These are phyloP conservation scores for Thomomys bottae DNA, from an alignment of 2,113 vertebrate genomes.

Conservation along the genomic window DNA sequence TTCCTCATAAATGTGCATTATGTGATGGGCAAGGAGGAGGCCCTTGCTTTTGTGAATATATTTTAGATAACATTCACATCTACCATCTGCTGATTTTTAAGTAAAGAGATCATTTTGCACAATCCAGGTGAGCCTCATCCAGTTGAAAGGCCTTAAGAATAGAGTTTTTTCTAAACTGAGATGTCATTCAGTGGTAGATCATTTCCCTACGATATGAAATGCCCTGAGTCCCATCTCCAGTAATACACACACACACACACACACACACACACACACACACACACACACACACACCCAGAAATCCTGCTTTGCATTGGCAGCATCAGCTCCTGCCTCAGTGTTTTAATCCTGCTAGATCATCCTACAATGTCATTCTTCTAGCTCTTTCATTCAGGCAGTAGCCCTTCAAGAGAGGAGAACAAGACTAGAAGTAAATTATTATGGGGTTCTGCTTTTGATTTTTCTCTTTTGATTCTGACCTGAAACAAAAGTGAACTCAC, in stretches of 20 bases:
- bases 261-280: neutral
- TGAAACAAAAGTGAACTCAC: neutral
- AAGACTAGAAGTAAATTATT: neutral
- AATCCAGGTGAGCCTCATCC: neutral
- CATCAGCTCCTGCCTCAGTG: neutral
- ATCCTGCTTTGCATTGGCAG: neutral
- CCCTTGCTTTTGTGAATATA: neutral
- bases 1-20: too few species aligned
- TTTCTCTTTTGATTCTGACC: neutral
- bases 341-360: neutral
- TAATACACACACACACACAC: neutral
- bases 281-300: neutral
- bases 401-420: neutral
- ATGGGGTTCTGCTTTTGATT: neutral
- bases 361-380: neutral
- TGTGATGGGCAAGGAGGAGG: neutral
- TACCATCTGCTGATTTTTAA: neutral
- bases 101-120: neutral
- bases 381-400: too few species aligned
- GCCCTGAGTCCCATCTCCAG: neutral
- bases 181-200: neutral
- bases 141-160: conserved; percentile 13
- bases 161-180: neutral
- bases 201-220: neutral
- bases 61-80: neutral